These are phyloP conservation scores for Cyprinodon variegatus DNA, from an alignment of 2,113 vertebrate genomes.

Conservation along the genomic window DNA sequence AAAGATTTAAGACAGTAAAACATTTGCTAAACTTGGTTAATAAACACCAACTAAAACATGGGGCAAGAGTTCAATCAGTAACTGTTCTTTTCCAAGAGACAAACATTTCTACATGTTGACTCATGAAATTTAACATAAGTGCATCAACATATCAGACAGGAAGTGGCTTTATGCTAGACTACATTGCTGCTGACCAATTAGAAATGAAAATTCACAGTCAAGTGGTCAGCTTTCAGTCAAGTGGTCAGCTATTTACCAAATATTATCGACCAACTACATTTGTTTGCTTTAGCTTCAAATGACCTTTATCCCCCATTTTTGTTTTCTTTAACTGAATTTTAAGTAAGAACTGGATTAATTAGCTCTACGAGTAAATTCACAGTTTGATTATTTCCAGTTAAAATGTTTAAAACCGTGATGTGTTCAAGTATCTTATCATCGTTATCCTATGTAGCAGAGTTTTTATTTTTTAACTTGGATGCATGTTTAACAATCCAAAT, in stretches of 20 bases:
- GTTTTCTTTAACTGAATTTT: no score
- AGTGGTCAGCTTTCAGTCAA: neutral
- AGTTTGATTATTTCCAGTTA: neutral
- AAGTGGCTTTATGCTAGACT: neutral
- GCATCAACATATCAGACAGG: neutral
- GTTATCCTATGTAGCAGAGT: no score
- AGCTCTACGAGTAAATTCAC: no score
- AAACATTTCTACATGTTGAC: neutral
- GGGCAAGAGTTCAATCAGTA: constrained; percentile 31
- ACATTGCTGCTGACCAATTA: neutral
- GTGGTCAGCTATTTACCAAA: neutral
- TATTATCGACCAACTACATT: neutral
- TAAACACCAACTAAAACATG: neutral
- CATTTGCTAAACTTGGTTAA: constrained; percentile 24
- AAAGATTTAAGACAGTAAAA: constrained; percentile 36
- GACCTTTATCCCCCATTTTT: neutral
- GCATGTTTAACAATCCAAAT: neutral
- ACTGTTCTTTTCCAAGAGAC: neutral
- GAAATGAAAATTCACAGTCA: neutral
- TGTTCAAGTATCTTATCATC: neutral
- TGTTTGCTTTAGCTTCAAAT: neutral
- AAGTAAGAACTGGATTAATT: no score
- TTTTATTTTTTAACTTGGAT: no score
- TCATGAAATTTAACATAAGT: neutral
- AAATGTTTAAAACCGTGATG: neutral